phyloP scores from a whole-genome alignment of 2,797 vertebrate species.

The Chanos chanos region DNA sequence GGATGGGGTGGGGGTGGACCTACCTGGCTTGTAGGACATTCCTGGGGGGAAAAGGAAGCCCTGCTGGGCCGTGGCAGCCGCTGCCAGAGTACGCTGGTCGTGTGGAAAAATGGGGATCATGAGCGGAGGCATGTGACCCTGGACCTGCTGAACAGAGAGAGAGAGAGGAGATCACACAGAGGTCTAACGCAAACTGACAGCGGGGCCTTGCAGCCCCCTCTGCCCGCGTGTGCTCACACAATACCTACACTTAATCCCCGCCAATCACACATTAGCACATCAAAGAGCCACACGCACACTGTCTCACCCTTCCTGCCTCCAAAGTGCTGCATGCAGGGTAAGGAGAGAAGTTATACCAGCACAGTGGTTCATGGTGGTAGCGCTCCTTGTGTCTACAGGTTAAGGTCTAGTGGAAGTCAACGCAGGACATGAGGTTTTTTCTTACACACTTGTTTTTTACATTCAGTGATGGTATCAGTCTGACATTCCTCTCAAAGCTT shows the following conservation, averaged over 20 bases:
- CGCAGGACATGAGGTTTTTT: not conserved
- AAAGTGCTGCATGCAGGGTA: slow-evolving; percentile 50
- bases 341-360: too few relatives aligned
- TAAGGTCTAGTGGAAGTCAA: too few relatives aligned
- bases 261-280: slow-evolving; percentile 72
- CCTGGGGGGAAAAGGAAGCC: slow-evolving; percentile 98
- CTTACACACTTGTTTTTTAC: too few relatives aligned
- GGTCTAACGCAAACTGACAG: slow-evolving; percentile 81
- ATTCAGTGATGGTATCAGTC: not conserved
- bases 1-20: slow-evolving; percentile 26
- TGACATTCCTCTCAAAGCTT: slow-evolving; percentile 26
- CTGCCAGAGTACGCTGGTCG: slow-evolving; percentile 98
- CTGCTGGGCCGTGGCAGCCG: slow-evolving; percentile 96
- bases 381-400: too few relatives aligned
- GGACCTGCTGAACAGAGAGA: slow-evolving; percentile 99
- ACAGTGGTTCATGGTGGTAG: too few relatives aligned
- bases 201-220: slow-evolving; percentile 67
- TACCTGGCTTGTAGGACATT: slow-evolving; percentile 99
- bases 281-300: slow-evolving; percentile 69
- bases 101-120: slow-evolving; percentile 99
- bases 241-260: slow-evolving; percentile 72
- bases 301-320: slow-evolving; percentile 56
- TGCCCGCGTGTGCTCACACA: slow-evolving; percentile 65
- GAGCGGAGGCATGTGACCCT: slow-evolving; percentile 99
- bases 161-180: slow-evolving; percentile 90